Evolutionary conservation across 2,888 invertebrate genomes (phyloP), one percentile per base, ranked within the genome.

Genomic region (Nowickia ferox): DNA sequence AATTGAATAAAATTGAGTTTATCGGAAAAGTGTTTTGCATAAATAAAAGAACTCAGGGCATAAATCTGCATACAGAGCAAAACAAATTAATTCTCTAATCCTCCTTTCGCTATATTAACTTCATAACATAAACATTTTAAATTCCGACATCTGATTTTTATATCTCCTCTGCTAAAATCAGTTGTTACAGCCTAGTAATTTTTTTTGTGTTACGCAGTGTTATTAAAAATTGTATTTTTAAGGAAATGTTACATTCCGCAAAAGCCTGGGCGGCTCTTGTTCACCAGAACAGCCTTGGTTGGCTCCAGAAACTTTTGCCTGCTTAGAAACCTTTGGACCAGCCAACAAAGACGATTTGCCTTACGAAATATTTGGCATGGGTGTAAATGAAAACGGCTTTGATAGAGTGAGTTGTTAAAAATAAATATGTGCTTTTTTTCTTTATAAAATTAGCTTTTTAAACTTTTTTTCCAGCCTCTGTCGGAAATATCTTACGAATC

Each of bases 401-500:
- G 93, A 93, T 72, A 88, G 93, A 87, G 93, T 93, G 82, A 89
- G 90, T 80, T 61, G 6, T 8, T 17, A 72, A 74, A 65, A 22
- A 9, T n/a, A 9, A 4, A 2, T 6, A 44, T 15, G 22, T 61
- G 22, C 9, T 30, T 55, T 55, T 4, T 13, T 11, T 9, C 10
- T 46, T 38, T 42, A 46, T 3, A 8, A 17, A 22, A 40, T 10
- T 17, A n/a, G 1, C 8, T 48, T 19, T 61, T 63, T 0, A 19
- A 13, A 9, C 10, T 19, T 48, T 84, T 75, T 30, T 80, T 30
- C 0, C 53, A 93, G 92, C 93, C 93, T 0, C 89, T 93, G 3
- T 93, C 93, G n/a, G 93, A 93, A 88, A 91, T 93, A 44, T 93
- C 93, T 0, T 92, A 92, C 74, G 93, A 93, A 82, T 93, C 93